Evolutionary conservation across 1,140 invertebrate species (phyloP).

Genomic region (Homarus americanus): DNA sequence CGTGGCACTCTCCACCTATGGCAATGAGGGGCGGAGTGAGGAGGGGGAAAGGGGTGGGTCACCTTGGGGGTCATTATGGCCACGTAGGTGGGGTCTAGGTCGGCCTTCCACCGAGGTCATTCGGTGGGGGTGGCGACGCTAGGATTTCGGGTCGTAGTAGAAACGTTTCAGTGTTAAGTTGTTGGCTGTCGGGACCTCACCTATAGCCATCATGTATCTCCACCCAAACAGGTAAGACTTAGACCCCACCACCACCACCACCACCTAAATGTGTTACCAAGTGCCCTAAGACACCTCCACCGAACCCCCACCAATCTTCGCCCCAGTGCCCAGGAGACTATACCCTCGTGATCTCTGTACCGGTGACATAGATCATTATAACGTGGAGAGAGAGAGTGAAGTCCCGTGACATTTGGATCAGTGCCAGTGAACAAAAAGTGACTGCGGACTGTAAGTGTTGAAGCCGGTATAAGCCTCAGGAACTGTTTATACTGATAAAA

Average conservation of each 20-base stretch:
- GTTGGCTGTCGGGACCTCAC: constrained; percentile 28
- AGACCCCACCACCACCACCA: background rate
- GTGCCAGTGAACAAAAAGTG: too few species aligned
- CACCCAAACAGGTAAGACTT: constrained; percentile 41
- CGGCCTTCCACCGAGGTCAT: constrained; percentile 23
- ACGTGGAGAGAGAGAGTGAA: too few species aligned
- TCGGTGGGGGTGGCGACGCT: background rate
- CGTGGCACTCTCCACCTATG: background rate
- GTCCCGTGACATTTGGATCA: too few species aligned
- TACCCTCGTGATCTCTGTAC: too few species aligned
- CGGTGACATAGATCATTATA: too few species aligned
- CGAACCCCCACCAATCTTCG: too few species aligned
- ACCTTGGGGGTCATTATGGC: constrained; percentile 33
- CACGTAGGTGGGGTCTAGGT: background rate
- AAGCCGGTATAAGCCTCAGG: too few species aligned
- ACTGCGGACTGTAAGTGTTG: too few species aligned
- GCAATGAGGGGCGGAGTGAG: background rate
- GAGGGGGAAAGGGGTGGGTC: constrained; percentile 21
- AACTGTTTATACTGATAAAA: too few species aligned
- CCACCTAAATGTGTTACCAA: too few species aligned
- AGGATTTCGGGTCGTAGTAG: constrained; percentile 7
- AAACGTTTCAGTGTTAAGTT: constrained; percentile 10
- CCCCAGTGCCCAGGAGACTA: too few species aligned
- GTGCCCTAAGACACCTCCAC: too few species aligned
- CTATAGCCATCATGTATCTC: constrained; percentile 36